Evolutionary conservation across 2,888 invertebrate species (phyloP), one percentile per base, ranked within the genome.

Genomic region (Epistrophe grossulariae): DNA sequence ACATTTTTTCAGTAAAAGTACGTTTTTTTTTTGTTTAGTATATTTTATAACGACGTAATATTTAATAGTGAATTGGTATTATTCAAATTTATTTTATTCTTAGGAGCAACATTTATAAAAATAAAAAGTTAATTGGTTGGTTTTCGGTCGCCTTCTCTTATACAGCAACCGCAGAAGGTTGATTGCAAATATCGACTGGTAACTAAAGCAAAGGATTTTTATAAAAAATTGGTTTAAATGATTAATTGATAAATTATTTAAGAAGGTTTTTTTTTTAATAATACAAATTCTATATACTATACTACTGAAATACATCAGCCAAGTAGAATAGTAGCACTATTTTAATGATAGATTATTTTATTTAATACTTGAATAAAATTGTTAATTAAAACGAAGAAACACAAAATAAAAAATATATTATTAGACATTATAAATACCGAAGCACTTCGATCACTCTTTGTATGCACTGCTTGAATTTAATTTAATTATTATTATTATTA

Each of bases 121-220:
- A 79, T 28, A 76, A 83, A 83, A 79, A 72, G 74, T 89, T 90
- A 90, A 91, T 92, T 92, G 92, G 92, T 93, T 92, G 92, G 92
- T 91, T 93, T 92, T 94, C 95, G 94, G 96, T 95, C 95, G 95
- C 96, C 96, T 96, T 96, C 96, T 96, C 96, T 94, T 94, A 94
- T 96, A 96, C 96, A 96, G 96, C 96, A 96, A 94, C 95, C 95
- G 96, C 96, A 95, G 96, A 96, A 96, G 96, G 96, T 94, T 95
- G 95, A 94, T 91, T 90, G 89, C 88, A 89, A 89, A 90, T 89
- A 90, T 89, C 89, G 89, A 90, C 90, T 89, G 64, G 80, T 81
- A 76, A 77, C 62, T 82, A 70, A 50, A 50, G 19, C n/a, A 48
- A 45, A 50, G 48, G 48, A 78, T 77, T 68, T 35, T 62, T n/a